Evolutionary conservation across 2,888 invertebrate genomes (phyloP).

Genomic region (Parnassius apollo): DNA sequence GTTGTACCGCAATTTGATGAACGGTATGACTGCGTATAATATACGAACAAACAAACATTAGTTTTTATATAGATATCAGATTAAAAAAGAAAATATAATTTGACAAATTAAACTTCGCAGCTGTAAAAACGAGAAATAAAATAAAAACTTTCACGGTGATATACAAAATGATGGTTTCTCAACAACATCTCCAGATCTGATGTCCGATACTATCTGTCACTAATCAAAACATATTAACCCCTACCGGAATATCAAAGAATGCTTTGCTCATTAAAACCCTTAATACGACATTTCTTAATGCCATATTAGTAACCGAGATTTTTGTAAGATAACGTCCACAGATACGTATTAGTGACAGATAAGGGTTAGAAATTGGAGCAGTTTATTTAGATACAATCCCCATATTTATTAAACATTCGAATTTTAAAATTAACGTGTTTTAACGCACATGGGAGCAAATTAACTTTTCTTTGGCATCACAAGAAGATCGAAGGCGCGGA

Average conservation of each 20-base stretch:
- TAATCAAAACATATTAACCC: constrained; percentile 42
- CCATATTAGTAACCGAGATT: constrained; percentile 30
- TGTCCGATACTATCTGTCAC: constrained; percentile 37
- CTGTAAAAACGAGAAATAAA: neutral
- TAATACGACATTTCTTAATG: constrained; percentile 40
- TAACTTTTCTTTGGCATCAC: too few species aligned
- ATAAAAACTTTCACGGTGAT: neutral
- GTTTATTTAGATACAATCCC: constrained; percentile 9
- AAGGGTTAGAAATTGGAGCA: constrained; percentile 14
- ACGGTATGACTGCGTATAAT: too few species aligned
- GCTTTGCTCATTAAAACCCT: constrained; percentile 42
- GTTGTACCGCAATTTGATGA: too few species aligned
- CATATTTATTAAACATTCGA: neutral
- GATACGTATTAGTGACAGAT: constrained; percentile 22
- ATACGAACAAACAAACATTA: too few species aligned
- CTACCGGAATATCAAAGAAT: constrained; percentile 38
- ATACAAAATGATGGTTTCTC: constrained; percentile 1
- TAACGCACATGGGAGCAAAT: too few species aligned
- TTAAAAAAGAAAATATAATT: neutral
- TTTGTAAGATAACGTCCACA: constrained; percentile 16
- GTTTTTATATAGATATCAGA: too few species aligned
- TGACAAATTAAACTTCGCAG: neutral
- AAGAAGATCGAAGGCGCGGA: too few species aligned
- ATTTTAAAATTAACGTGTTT: too few species aligned
- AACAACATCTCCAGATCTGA: constrained; percentile 25